Conservation (phyloP, 2,888 invertebrate species). For the Isoperla grammatica region DNA sequence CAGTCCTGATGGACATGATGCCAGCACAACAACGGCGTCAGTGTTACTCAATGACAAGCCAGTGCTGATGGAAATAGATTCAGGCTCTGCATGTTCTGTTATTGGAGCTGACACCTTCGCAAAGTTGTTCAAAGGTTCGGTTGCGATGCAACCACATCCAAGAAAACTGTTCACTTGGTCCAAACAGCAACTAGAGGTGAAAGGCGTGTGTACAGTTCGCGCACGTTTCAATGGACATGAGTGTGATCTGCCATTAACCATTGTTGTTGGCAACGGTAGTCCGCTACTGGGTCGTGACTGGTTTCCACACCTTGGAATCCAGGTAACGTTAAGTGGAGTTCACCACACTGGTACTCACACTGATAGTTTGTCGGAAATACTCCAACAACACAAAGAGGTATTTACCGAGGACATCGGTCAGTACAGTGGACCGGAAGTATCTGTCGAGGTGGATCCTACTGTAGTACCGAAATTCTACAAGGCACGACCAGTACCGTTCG, state of each 20-base stretch:
- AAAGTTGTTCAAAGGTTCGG: neutral
- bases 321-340: neutral
- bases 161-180: neutral
- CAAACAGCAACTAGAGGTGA: neutral
- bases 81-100: neutral
- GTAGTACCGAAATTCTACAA: neutral
- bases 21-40: neutral
- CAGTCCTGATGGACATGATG: too few species aligned
- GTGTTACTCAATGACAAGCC: neutral
- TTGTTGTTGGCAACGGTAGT: neutral
- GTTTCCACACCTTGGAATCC: neutral
- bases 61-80: neutral
- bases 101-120: neutral
- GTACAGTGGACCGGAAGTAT: neutral
- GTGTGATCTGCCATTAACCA: neutral
- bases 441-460: neutral
- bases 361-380: slow-evolving; percentile 25
- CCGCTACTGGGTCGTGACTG: neutral
- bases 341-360: neutral
- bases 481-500: slow-evolving; percentile 34
- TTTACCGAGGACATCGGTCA: neutral
- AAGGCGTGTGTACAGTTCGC: neutral
- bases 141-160: neutral
- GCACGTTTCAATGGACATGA: neutral
- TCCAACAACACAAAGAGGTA: neutral